A percentile compares a stretch with the other conserved stretches of the same genome.
phyloP scores from a whole-genome alignment of 2,113 vertebrate species.

The Sialia sialis region DNA sequence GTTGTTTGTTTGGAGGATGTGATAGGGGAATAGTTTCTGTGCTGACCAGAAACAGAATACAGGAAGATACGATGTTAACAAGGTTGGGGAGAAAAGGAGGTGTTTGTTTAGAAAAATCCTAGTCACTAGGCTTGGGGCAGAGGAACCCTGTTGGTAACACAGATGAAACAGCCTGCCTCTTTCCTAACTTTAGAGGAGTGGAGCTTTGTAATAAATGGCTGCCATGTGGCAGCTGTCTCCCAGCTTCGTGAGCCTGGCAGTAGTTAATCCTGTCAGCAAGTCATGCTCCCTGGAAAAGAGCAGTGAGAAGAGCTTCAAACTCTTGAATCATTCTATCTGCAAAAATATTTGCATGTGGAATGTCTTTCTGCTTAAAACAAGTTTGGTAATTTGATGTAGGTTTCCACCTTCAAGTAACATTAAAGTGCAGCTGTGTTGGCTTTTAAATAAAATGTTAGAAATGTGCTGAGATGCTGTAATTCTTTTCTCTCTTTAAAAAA shows the following conservation, averaged over 20 bases:
- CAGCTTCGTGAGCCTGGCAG: slow-evolving; percentile 61
- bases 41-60: slow-evolving; percentile 39
- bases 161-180: slow-evolving; percentile 60
- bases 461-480: neutral
- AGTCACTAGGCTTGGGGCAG: slow-evolving; percentile 34
- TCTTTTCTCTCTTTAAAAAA: neutral
- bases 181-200: slow-evolving; percentile 53
- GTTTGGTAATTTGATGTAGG: neutral
- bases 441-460: neutral
- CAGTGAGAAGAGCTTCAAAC: slow-evolving; percentile 7
- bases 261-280: slow-evolving; percentile 61
- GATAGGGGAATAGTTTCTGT: neutral
- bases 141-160: slow-evolving; percentile 62
- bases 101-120: slow-evolving; percentile 60
- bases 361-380: slow-evolving; percentile 5
- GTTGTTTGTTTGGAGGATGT: neutral
- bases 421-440: neutral
- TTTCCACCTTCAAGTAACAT: slow-evolving; percentile 13
- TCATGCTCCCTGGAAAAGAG: slow-evolving; percentile 46
- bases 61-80: slow-evolving; percentile 51
- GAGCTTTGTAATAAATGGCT: slow-evolving; percentile 69
- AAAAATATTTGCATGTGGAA: slow-evolving; percentile 26
- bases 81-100: slow-evolving; percentile 46
- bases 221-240: slow-evolving; percentile 67
- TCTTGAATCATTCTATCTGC: slow-evolving; percentile 16